These are phyloP conservation scores for Gymnocypris eckloni DNA, from an alignment of 2,797 vertebrate species.

Conservation along the genomic window DNA sequence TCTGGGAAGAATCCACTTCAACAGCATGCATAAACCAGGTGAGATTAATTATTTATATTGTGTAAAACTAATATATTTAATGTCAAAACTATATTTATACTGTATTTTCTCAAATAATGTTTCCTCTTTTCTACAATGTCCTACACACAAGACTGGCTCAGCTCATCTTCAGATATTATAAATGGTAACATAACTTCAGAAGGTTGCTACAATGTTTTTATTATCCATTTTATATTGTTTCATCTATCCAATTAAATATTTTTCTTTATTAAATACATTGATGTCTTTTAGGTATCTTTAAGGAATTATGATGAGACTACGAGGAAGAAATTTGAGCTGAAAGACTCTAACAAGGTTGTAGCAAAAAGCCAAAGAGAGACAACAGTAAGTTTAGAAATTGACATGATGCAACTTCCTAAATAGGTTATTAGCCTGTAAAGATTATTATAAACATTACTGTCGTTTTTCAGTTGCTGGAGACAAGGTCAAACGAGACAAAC, in stretches of 20 bases:
- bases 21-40: background rate
- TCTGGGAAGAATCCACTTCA: background rate
- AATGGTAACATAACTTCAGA: background rate
- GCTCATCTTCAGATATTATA: background rate
- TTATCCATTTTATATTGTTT: background rate
- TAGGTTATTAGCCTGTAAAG: no score
- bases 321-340: no score
- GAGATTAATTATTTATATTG: background rate
- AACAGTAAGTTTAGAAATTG: no score
- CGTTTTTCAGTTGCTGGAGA: no score
- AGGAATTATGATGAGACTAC: background rate
- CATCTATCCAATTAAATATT: background rate
- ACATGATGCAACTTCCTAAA: no score
- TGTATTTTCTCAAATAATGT: background rate
- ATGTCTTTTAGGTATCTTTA: background rate
- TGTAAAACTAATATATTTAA: background rate
- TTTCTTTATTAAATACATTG: background rate
- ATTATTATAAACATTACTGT: no score
- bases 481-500: no score
- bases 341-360: no score
- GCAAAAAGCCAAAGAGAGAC: no score
- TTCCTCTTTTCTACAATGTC: background rate
- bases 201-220: background rate
- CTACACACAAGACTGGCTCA: background rate
- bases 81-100: no score